phyloP scores from a whole-genome alignment of 2,888 invertebrate genomes.

The Diarsia mendica region DNA sequence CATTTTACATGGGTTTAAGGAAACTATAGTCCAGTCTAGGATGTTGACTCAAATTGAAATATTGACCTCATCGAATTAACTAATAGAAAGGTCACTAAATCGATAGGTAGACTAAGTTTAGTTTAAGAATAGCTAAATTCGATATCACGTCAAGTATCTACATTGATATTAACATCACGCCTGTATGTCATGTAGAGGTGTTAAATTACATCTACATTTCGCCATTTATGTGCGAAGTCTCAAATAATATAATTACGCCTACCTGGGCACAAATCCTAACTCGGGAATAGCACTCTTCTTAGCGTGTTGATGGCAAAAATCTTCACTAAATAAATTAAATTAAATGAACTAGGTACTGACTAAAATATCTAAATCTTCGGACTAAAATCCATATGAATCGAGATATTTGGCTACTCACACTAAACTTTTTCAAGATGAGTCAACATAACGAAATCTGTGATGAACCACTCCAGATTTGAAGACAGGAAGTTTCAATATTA shows the following conservation, averaged over 20 bases:
- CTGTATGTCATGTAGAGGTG: neutral
- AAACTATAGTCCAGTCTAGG: conserved; percentile 3
- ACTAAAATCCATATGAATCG: neutral
- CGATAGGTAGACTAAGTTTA: neutral
- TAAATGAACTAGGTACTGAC: too few relatives aligned
- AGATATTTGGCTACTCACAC: neutral
- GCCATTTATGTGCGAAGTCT: too few relatives aligned
- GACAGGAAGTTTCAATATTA: conserved; percentile 33
- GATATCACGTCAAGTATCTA: neutral
- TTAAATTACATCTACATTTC: neutral
- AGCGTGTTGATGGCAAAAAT: too few relatives aligned
- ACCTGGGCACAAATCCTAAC: neutral
- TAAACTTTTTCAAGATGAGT: neutral
- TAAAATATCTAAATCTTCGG: too few relatives aligned
- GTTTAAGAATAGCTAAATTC: too few relatives aligned
- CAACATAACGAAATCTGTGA: conserved; percentile 17
- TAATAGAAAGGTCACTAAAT: neutral
- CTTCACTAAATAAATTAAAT: too few relatives aligned
- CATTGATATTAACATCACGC: neutral
- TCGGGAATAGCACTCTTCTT: too few relatives aligned
- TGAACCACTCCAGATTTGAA: conserved; percentile 12
- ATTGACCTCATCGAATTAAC: conserved; percentile 6
- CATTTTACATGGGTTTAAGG: conserved; percentile 3
- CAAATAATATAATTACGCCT: too few relatives aligned
- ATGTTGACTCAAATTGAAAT: conserved; percentile 20